phyloP scores from a whole-genome alignment of 1,140 invertebrate species.

The Bombus haemorrhoidalis region DNA sequence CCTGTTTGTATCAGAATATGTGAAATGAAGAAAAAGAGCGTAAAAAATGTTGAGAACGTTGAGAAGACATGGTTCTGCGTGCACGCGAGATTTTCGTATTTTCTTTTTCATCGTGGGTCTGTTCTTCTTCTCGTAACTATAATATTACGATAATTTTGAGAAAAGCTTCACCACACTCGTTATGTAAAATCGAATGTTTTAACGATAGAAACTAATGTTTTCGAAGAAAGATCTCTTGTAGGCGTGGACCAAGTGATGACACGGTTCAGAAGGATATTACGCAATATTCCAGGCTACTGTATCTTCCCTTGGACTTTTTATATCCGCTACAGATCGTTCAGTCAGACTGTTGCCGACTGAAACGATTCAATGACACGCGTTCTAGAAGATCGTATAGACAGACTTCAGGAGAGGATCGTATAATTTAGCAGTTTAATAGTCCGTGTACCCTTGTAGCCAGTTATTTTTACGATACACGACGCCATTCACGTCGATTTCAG shows the following conservation, averaged over 20 bases:
- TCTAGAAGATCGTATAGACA: too few species aligned
- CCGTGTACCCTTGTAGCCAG: slow-evolving; percentile 3
- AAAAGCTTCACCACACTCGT: background rate
- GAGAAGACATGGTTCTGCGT: too few species aligned
- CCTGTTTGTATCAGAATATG: too few species aligned
- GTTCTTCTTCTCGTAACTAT: background rate
- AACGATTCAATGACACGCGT: background rate
- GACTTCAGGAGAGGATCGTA: background rate
- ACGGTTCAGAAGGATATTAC: slow-evolving; percentile 6
- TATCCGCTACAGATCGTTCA: background rate
- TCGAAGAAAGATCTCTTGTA: background rate
- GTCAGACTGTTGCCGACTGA: background rate
- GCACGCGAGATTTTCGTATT: too few species aligned
- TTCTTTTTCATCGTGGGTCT: too few species aligned
- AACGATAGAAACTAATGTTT: slow-evolving; percentile 7
- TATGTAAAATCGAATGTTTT: slow-evolving; percentile 13
- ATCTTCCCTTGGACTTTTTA: slow-evolving; percentile 9
- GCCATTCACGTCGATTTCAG: background rate
- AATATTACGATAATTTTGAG: background rate
- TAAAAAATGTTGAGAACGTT: too few species aligned
- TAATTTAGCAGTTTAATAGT: slow-evolving; percentile 19
- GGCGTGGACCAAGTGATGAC: background rate
- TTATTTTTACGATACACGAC: slow-evolving; percentile 11
- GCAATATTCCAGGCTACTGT: background rate
- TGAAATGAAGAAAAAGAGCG: too few species aligned